phyloP scores from a whole-genome alignment of 1,140 invertebrate genomes.

The Andricus grossulariae region DNA sequence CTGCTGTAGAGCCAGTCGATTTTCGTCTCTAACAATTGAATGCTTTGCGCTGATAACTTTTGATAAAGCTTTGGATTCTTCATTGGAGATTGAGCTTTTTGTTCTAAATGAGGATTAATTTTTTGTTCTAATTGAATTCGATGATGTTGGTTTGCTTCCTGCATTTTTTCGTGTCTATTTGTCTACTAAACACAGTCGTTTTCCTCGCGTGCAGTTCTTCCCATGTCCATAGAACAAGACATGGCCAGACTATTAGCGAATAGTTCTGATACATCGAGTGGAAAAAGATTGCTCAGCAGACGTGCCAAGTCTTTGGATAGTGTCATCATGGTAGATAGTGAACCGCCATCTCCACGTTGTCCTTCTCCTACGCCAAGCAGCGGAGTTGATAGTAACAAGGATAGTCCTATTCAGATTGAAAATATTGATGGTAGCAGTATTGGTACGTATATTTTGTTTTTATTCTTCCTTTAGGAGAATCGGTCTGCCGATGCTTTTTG shows the following conservation, averaged over 20 bases:
- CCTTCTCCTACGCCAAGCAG: constrained; percentile 93
- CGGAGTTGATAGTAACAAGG: constrained; percentile 92
- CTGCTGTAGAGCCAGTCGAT: constrained; percentile 40
- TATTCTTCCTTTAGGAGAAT: constrained; percentile 10
- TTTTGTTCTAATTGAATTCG: constrained; percentile 9
- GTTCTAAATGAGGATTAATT: constrained; percentile 5
- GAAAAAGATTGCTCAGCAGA: constrained; percentile 62
- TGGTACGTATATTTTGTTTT: constrained; percentile 69
- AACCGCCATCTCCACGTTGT: constrained; percentile 79
- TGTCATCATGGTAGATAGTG: constrained; percentile 71
- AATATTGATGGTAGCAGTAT: constrained; percentile 82
- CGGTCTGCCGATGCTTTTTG: background rate
- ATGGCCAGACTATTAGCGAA: constrained; percentile 73
- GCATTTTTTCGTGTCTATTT: constrained; percentile 33
- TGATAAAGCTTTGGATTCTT: background rate
- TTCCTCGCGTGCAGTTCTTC: constrained; percentile 69
- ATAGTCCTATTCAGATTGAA: constrained; percentile 94
- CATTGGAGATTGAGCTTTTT: background rate
- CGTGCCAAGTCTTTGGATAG: constrained; percentile 74
- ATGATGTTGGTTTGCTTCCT: constrained; percentile 31
- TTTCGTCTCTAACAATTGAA: constrained; percentile 31
- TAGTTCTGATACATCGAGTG: constrained; percentile 44
- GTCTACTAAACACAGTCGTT: constrained; percentile 62
- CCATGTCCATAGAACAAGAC: constrained; percentile 76
- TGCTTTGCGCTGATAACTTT: constrained; percentile 18